Evolutionary conservation across 2,797 vertebrate species (phyloP).

Genomic region (Melanotaenia trifasciata): DNA sequence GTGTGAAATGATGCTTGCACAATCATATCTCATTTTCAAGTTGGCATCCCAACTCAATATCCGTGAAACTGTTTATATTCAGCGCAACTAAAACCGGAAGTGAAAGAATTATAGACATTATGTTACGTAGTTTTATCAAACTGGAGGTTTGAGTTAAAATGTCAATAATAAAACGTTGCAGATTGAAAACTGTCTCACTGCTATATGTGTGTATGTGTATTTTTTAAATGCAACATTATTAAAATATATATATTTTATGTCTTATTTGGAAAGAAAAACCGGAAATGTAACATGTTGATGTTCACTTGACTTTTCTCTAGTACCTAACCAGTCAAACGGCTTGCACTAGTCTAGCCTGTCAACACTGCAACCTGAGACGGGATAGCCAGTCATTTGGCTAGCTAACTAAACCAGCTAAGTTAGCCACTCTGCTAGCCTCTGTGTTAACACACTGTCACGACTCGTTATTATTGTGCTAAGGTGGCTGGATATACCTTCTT

Average conservation of each 20-base stretch:
- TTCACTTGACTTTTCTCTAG: background rate
- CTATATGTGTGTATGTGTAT: background rate
- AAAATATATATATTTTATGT: background rate
- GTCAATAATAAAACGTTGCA: too few species aligned
- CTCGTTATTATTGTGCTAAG: background rate
- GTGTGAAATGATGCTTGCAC: background rate
- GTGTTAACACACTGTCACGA: slow-evolving; percentile 24
- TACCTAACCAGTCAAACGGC: slow-evolving; percentile 39
- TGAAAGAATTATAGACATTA: background rate
- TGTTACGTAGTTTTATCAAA: background rate
- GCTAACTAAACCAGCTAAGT: slow-evolving; percentile 67
- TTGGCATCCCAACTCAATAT: background rate
- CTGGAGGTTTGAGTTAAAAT: background rate
- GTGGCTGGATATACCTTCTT: background rate
- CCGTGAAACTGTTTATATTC: background rate
- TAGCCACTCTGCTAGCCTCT: slow-evolving; percentile 53
- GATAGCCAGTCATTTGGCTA: slow-evolving; percentile 60
- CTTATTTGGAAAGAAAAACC: slow-evolving; percentile 52
- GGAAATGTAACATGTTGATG: fast-evolving
- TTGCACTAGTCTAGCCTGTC: slow-evolving; percentile 60
- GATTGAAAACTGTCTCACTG: too few species aligned
- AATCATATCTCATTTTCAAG: slow-evolving; percentile 2
- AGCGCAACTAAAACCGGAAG: slow-evolving; percentile 34
- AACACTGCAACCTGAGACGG: slow-evolving; percentile 80
- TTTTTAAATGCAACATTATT: background rate